Conservation (phyloP, 2,113 vertebrate species). For the Panthera leo region DNA sequence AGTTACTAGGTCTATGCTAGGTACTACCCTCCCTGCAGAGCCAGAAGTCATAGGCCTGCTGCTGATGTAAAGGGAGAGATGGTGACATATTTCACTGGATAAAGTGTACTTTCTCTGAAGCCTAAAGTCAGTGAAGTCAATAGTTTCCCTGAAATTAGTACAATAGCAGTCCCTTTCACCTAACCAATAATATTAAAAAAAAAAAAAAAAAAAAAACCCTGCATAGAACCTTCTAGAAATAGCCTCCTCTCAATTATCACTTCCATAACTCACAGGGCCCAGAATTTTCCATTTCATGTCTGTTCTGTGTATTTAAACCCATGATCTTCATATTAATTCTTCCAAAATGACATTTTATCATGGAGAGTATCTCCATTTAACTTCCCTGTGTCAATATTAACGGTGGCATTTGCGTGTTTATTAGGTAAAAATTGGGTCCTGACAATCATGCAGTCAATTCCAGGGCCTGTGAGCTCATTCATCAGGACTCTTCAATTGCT, state of each 20-base stretch:
- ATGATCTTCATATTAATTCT: slow-evolving; percentile 55
- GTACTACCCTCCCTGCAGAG: neutral
- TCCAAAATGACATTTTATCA: slow-evolving; percentile 69
- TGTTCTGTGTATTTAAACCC: slow-evolving; percentile 45
- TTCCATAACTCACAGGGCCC: neutral
- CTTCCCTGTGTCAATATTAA: slow-evolving; percentile 68
- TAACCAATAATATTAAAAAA: neutral
- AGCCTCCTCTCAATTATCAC: neutral
- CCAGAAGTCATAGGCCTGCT: neutral
- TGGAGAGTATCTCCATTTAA: slow-evolving; percentile 50
- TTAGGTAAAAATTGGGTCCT: slow-evolving; percentile 66
- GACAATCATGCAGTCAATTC: slow-evolving; percentile 52
- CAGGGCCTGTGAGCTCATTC: neutral
- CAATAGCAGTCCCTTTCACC: neutral
- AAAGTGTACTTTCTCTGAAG: neutral
- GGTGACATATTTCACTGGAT: neutral
- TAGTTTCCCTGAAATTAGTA: neutral
- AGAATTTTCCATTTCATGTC: slow-evolving; percentile 36
- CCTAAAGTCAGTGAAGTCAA: neutral
- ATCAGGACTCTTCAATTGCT: slow-evolving; percentile 63
- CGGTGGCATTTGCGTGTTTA: slow-evolving; percentile 43
- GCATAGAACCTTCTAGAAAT: slow-evolving; percentile 38
- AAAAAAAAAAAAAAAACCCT: neutral
- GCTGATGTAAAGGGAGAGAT: neutral
- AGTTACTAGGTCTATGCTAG: no score